Evolutionary conservation across 2,888 invertebrate species (phyloP), one percentile per base, ranked within the genome.

Genomic region (Myathropa florea): DNA sequence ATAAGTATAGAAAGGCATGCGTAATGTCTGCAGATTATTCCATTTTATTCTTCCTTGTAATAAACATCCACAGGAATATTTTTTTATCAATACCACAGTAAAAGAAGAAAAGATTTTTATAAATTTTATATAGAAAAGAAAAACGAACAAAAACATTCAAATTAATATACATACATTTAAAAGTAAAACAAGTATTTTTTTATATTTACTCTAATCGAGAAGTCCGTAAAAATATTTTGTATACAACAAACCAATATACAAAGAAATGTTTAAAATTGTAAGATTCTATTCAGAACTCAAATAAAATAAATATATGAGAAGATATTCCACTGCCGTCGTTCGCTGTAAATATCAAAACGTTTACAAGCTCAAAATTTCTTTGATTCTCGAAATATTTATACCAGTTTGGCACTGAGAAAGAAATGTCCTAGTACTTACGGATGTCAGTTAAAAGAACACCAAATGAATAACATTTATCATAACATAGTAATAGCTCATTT

Each of bases 221-320:
- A 72, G 55, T 80, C 72, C 64, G 26, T 46, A 82, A 82, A 72
- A 82, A 72, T 82, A 78, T 82, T 85, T 85, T 78, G 65, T 78
- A 82, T 70, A 71, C 64, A 82, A 73, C 36, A 30, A 55, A 73
- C 30, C 70, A 71, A 36, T 39, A 72, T 70, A 53, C 36, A 80
- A 77, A 57, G 63, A 68, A 70, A 79, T 81, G 46, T 71, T 57
- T 30, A 23, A 36, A 24, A 23, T 59, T 39, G 46, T 26, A 14
- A 61, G 30, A 26, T 12, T 33, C 12, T 33, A 33, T 33, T 33
- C 33, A 33, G 33, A 33, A 33, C 33, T 33, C 33, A 7, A 33
- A 33, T 10, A 10, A 10, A 33, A 33, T 7, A 33, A 76, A 71
- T 59, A n/a, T 39, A 14, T 18, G 46, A 46, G 9, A 46, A 18